A percentile compares a stretch with the other conserved stretches of the same genome.
Evolutionary conservation across 2,113 vertebrate genomes (phyloP).

Genomic region (Plestiodon gilberti): DNA sequence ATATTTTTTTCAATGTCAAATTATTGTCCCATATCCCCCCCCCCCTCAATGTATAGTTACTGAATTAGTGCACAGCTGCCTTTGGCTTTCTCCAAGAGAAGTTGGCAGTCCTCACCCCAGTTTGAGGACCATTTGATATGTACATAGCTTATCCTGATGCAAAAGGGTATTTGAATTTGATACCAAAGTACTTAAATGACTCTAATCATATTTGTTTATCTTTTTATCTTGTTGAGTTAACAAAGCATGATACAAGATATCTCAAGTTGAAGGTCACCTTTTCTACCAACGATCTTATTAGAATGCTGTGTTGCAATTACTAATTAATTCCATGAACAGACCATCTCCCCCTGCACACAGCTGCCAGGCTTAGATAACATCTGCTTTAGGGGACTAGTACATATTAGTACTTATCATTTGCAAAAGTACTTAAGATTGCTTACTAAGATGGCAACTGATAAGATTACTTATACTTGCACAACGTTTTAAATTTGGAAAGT

Average conservation of each 20-base stretch:
- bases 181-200: not conserved
- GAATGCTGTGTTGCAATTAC: not conserved
- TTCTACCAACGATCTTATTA: not conserved
- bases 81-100: not conserved
- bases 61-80: not conserved
- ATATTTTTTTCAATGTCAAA: not conserved
- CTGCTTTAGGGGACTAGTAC: not conserved
- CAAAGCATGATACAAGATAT: not conserved
- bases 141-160: not conserved
- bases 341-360: not conserved
- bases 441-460: not conserved
- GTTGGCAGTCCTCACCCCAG: not conserved
- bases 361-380: not conserved
- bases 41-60: not conserved
- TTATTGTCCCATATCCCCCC: not conserved
- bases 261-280: not conserved
- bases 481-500: not conserved
- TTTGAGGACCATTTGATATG: not conserved
- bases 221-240: constrained; percentile 9
- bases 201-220: not conserved
- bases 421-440: no score
- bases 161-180: constrained; percentile 14
- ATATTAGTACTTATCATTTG: no score
- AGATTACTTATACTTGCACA: not conserved
- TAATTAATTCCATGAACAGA: not conserved